Conservation (phyloP, 2,797 vertebrate species). For the Oryzias dopingdopingensis region DNA sequence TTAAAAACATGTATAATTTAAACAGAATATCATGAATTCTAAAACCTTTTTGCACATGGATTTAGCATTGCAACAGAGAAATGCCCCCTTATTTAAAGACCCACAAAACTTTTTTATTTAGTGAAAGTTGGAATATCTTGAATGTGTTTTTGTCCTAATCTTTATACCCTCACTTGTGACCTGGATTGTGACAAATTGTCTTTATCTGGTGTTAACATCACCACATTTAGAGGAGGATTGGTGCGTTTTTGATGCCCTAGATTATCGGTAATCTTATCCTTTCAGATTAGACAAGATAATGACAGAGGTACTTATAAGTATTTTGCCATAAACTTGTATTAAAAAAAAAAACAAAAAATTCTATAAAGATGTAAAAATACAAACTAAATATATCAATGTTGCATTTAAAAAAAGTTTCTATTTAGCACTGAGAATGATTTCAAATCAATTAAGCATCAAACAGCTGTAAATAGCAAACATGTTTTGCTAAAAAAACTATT, state of each 20-base stretch:
- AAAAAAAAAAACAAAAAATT: conserved; percentile 27
- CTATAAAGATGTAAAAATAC: neutral
- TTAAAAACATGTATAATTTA: no score
- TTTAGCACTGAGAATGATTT: neutral
- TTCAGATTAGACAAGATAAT: conserved; percentile 59
- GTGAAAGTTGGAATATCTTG: conserved; percentile 40
- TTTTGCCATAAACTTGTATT: conserved; percentile 19
- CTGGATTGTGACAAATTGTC: conserved; percentile 67
- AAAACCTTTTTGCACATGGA: no score
- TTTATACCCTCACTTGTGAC: conserved; percentile 41
- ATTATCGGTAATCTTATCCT: conserved; percentile 71
- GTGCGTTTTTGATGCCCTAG: conserved; percentile 70
- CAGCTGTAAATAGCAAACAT: conserved; percentile 25
- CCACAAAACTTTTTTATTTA: conserved; percentile 4
- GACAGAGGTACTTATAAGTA: conserved; percentile 53
- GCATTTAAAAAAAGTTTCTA: neutral
- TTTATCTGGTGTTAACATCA: conserved; percentile 78
- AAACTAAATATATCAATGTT: conserved; percentile 1
- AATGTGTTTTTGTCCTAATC: conserved; percentile 29
- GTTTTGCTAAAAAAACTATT: conserved; percentile 28
- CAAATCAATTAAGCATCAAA: conserved; percentile 15
- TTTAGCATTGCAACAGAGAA: no score
- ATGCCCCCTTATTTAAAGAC: neutral
- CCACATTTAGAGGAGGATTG: conserved; percentile 69
- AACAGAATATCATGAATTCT: no score